A percentile compares a stretch with the other conserved stretches of the same genome.
These are phyloP conservation scores for Nephrotoma guestfalica DNA, from an alignment of 2,888 invertebrate species.

Conservation along the genomic window DNA sequence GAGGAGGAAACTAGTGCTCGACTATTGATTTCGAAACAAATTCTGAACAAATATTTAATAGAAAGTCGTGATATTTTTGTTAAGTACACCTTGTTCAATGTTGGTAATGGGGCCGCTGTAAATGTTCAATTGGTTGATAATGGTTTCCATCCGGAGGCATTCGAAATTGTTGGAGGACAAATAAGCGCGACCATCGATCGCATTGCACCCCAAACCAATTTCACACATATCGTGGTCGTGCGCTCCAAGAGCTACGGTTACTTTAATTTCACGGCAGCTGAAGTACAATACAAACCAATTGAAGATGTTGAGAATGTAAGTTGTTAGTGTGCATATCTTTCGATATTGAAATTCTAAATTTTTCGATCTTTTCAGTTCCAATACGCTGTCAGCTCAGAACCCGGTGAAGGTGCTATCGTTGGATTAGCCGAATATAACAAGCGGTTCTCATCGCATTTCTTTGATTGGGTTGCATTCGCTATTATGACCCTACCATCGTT, in stretches of 20 bases:
- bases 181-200: conserved; percentile 69
- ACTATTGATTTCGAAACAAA: conserved; percentile 81
- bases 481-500: conserved; percentile 92
- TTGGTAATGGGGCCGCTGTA: conserved; percentile 81
- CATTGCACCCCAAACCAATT: conserved; percentile 85
- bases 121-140: conserved; percentile 73
- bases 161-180: conserved; percentile 79
- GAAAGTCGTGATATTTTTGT: conserved; percentile 93
- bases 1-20: conserved; percentile 66
- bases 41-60: conserved; percentile 90
- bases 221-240: conserved; percentile 85
- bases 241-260: conserved; percentile 81
- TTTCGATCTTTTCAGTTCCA: conserved; percentile 41
- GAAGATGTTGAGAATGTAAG: conserved; percentile 65
- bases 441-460: conserved; percentile 91
- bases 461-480: conserved; percentile 94
- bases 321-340: not conserved
- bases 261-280: conserved; percentile 94
- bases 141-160: conserved; percentile 85
- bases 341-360: not conserved
- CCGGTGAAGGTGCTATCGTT: conserved; percentile 90
- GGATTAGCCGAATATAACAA: conserved; percentile 87
- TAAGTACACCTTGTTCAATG: conserved; percentile 87
- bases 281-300: conserved; percentile 71
- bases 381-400: conserved; percentile 66